Base-by-base conservation (phyloP, 2,888 invertebrate species). In the Sesamia inferens region DNA sequence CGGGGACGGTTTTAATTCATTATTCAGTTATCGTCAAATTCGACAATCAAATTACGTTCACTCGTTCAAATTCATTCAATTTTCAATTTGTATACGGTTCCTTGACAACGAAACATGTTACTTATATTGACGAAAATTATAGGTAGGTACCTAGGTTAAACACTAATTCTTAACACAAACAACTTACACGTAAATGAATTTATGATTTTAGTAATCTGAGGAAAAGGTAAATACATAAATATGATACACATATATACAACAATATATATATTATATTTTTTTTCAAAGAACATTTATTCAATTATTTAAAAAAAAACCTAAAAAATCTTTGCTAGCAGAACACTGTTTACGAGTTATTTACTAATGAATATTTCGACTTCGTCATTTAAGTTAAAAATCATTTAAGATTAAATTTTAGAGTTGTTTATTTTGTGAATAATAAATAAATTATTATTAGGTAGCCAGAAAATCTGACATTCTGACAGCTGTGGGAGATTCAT, bases 1-100 rank as follows among this genome's bases (percentile, higher is more conserved):
- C n/a, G 5, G 31, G n/a, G 48, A 47, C 24, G 24, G 47, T 67
- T 42, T n/a, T 42, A 61, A 65, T 66, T 68, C 64, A 16, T 58
- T n/a, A n/a, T n/a, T n/a, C n/a, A 42, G 22, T 71, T 47, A 31
- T 57, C 62, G 19, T 66, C 31, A 44, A 79, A 31, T 57, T 54
- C 24, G 22, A 51, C 62, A 62, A 10, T 66, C 39, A 10, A n/a
- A 31, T 57, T 39, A 57, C 22, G 51, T 51, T 79, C n/a, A 31
- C 11, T 58, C 62, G 13, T 66, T 67, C 51, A 74, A 19, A 54
- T 66, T 61, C 19, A 54, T 59, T 58, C 47, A 5, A 66, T 67
- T 74, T 42, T 39, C 1, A n/a, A 65, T 22, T 54, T 19, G 2
- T n/a, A 22, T 57, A 22, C 51, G 11, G 51, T 16, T 3, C n/a